These are phyloP conservation scores for Simalia tracyae DNA, from an alignment of 2,797 vertebrate species.

Conservation along the genomic window DNA sequence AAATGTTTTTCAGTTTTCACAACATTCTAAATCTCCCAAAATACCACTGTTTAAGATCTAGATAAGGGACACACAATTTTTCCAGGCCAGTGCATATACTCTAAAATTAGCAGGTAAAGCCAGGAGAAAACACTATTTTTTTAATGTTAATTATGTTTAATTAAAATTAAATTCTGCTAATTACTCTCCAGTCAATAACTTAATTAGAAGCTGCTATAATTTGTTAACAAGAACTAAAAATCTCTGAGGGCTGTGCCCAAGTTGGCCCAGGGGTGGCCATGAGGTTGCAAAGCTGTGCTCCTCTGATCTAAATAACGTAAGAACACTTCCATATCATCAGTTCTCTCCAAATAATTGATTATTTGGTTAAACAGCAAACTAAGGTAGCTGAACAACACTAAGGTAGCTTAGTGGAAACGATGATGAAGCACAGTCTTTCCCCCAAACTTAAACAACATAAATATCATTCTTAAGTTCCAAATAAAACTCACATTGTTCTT, in stretches of 20 bases:
- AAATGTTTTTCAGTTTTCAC: not conserved
- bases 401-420: not conserved
- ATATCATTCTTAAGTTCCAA: too few relatives aligned
- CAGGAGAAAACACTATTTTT: not conserved
- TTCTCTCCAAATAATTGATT: not conserved
- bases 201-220: not conserved
- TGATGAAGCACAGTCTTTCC: not conserved
- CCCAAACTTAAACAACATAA: too few relatives aligned
- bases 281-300: not conserved
- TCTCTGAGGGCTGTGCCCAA: not conserved
- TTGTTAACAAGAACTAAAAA: not conserved
- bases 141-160: not conserved
- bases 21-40: not conserved
- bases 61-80: not conserved
- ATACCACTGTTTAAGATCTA: too few relatives aligned
- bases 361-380: not conserved
- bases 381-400: not conserved
- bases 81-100: not conserved
- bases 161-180: not conserved
- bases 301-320: not conserved
- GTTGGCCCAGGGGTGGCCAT: not conserved
- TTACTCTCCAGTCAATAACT: not conserved
- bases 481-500: conserved; percentile 64
- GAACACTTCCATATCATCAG: not conserved
- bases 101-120: not conserved